phyloP scores from a whole-genome alignment of 2,888 invertebrate genomes.

The Macrophya alboannulata region DNA sequence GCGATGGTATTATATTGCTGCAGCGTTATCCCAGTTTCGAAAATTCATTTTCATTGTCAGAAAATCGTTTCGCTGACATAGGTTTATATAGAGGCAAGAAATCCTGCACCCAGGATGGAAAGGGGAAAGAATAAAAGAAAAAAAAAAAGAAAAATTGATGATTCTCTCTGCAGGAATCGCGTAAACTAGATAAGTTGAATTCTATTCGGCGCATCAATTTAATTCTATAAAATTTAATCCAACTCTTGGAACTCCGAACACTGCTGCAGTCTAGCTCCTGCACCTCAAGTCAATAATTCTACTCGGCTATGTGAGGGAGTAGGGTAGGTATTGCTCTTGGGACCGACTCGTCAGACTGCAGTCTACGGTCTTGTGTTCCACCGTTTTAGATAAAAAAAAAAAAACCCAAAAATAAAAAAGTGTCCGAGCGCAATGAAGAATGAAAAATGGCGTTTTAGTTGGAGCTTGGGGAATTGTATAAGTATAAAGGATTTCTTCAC shows the following conservation, averaged over 20 bases:
- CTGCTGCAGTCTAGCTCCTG: too few relatives aligned
- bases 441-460: background rate
- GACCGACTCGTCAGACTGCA: constrained; percentile 3
- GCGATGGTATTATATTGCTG: background rate
- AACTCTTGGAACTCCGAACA: background rate
- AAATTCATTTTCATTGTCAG: constrained; percentile 4
- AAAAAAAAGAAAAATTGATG: background rate
- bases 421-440: background rate
- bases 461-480: background rate
- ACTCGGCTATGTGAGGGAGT: background rate
- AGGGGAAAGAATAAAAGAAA: background rate
- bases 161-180: background rate
- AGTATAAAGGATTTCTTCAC: background rate
- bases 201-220: background rate
- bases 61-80: background rate
- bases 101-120: too few relatives aligned
- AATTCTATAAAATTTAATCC: constrained; percentile 4
- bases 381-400: background rate
- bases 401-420: too few relatives aligned
- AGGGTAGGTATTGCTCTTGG: background rate
- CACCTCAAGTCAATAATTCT: background rate
- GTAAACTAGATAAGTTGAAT: background rate
- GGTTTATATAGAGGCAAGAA: too few relatives aligned
- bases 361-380: background rate
- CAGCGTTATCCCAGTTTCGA: constrained; percentile 5